These are phyloP conservation scores for Cloeon dipterum DNA, from an alignment of 2,888 invertebrate species.

Conservation along the genomic window DNA sequence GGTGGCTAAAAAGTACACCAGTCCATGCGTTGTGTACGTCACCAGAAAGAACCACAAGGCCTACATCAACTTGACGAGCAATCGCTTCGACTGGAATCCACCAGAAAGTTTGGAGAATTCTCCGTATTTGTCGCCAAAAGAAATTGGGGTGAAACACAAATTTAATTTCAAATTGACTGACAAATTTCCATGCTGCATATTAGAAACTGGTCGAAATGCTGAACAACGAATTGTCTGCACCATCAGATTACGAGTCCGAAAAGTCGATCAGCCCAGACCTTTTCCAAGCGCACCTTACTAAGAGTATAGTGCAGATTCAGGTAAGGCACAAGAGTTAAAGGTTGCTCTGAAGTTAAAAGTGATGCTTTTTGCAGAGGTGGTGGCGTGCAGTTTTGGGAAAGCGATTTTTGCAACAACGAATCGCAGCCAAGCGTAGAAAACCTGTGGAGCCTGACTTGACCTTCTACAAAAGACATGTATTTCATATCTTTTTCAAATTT, in stretches of 20 bases:
- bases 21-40: conserved; percentile 12
- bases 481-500: conserved; percentile 1
- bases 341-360: conserved; percentile 19
- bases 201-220: too few relatives aligned
- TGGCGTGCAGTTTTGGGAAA: conserved; percentile 5
- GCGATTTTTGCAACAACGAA: too few relatives aligned
- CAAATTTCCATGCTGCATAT: too few relatives aligned
- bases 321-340: conserved; percentile 21
- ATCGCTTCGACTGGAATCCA: conserved; percentile 15
- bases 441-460: background rate
- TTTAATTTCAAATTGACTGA: too few relatives aligned
- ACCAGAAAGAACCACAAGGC: conserved; percentile 13
- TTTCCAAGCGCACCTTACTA: too few relatives aligned
- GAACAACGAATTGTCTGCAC: too few relatives aligned
- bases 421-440: too few relatives aligned
- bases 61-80: too few relatives aligned
- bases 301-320: too few relatives aligned
- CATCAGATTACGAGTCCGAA: too few relatives aligned
- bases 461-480: conserved; percentile 28
- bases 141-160: conserved; percentile 17
- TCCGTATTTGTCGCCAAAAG: conserved; percentile 13
- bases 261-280: too few relatives aligned
- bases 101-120: conserved; percentile 13
- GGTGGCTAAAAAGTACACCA: conserved; percentile 7
- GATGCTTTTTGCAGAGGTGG: conserved; percentile 5